Evolutionary conservation across 2,888 invertebrate species (phyloP).

Genomic region (Podabrus alpinus): DNA sequence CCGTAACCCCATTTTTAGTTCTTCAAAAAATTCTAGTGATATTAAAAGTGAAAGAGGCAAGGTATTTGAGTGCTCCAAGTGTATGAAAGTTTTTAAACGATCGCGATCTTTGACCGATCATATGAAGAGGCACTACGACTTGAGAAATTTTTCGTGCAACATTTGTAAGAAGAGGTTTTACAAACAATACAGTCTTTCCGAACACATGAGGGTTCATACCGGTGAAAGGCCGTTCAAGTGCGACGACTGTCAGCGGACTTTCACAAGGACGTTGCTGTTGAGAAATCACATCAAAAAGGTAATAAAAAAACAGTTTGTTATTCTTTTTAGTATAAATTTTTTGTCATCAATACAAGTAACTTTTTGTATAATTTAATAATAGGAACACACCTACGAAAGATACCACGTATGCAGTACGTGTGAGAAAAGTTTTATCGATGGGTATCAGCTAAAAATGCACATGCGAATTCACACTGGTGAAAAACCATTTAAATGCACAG

Average conservation of each 20-base stretch:
- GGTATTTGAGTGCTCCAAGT: conserved; percentile 29
- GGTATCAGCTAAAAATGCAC: conserved; percentile 25
- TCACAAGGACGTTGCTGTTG: conserved; percentile 28
- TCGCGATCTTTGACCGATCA: conserved; percentile 27
- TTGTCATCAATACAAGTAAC: no score
- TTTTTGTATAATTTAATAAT: not conserved
- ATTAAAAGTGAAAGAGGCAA: conserved; percentile 4
- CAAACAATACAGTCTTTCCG: conserved; percentile 26
- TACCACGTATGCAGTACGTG: conserved; percentile 21
- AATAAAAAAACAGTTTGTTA: no score
- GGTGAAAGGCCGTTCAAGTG: conserved; percentile 45
- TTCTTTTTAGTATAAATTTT: no score
- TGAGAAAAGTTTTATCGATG: conserved; percentile 24
- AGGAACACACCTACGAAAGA: conserved; percentile 29
- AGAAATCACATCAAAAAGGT: conserved; percentile 28
- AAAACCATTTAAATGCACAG: conserved; percentile 27
- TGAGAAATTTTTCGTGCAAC: conserved; percentile 24
- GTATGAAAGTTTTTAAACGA: conserved; percentile 28
- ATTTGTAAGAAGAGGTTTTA: conserved; percentile 30
- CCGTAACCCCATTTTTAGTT: not conserved
- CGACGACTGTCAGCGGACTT: conserved; percentile 29
- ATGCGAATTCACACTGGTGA: conserved; percentile 29
- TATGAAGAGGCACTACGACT: conserved; percentile 28
- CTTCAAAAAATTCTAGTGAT: not conserved
- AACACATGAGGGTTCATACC: conserved; percentile 44